These are phyloP conservation scores for Stomatorhinus walkeri DNA, from an alignment of 2,797 vertebrate genomes.

Conservation along the genomic window DNA sequence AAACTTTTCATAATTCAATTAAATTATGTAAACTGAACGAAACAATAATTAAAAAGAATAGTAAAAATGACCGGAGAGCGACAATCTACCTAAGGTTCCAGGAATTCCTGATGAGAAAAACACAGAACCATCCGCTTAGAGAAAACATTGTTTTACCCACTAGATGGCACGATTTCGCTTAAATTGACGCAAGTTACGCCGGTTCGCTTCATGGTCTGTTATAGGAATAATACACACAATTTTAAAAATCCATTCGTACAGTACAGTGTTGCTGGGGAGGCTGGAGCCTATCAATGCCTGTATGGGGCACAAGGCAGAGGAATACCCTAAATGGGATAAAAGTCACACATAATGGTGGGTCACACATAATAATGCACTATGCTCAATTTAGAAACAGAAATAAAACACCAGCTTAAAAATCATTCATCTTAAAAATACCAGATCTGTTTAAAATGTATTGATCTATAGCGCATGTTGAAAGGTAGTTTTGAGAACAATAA, in stretches of 20 bases:
- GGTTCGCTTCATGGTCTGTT: neutral
- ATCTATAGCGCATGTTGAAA: neutral
- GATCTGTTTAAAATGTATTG: neutral
- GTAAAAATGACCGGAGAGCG: neutral
- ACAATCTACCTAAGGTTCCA: neutral
- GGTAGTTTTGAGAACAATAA: neutral
- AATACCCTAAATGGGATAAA: neutral
- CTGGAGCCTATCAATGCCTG: neutral
- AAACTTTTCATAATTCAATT: neutral
- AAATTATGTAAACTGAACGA: neutral
- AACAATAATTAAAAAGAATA: neutral
- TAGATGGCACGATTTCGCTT: neutral
- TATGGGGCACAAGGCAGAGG: neutral
- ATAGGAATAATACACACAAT: neutral
- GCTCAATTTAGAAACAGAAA: neutral
- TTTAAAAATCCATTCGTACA: neutral
- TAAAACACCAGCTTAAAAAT: neutral
- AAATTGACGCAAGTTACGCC: neutral
- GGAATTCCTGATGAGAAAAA: neutral
- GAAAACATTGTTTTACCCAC: neutral
- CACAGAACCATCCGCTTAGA: neutral
- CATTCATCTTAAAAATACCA: neutral
- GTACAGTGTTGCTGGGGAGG: neutral
- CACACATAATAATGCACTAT: neutral
- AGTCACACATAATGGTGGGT: neutral